Percentiles rank a stretch among this genome's conserved stretches.
phyloP scores from a whole-genome alignment of 2,113 vertebrate genomes.

The Caranx ignobilis region DNA sequence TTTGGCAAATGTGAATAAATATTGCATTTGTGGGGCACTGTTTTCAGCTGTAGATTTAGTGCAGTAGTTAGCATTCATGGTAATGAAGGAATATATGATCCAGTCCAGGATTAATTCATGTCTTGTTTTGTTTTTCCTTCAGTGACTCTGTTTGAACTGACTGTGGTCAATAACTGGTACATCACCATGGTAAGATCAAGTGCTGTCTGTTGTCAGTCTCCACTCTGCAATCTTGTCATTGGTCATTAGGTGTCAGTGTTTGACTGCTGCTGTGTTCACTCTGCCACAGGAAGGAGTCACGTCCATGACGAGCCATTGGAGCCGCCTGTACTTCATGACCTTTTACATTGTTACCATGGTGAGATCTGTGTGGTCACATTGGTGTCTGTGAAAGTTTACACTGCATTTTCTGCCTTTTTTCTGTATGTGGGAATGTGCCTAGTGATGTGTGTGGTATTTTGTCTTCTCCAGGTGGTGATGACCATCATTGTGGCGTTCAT shows the following conservation, averaged over 20 bases:
- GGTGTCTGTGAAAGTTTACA: background rate
- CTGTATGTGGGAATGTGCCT: background rate
- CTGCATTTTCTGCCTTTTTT: background rate
- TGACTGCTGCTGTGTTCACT: constrained; percentile 35
- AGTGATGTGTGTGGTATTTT: background rate
- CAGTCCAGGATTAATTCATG: background rate
- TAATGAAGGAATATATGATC: background rate
- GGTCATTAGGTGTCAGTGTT: constrained; percentile 4
- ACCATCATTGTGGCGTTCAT: constrained; percentile 99
- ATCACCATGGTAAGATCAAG: constrained; percentile 94
- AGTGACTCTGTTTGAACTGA: constrained; percentile 98
- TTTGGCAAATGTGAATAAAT: background rate
- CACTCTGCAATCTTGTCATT: constrained; percentile 7
- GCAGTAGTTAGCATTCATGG: background rate
- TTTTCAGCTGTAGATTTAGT: background rate
- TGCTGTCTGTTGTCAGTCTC: background rate
- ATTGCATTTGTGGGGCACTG: background rate
- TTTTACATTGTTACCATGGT: constrained; percentile 99
- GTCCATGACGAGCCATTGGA: constrained; percentile 96
- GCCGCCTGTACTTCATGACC: constrained; percentile 98
- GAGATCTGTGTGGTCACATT: constrained; percentile 50
- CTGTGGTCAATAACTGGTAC: constrained; percentile 99
- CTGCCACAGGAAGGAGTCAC: constrained; percentile 93
- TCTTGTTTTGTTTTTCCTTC: constrained; percentile 33
- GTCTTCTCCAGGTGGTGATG: constrained; percentile 91